phyloP scores from a whole-genome alignment of 1,140 invertebrate genomes.

The Heliconius hermathena region DNA sequence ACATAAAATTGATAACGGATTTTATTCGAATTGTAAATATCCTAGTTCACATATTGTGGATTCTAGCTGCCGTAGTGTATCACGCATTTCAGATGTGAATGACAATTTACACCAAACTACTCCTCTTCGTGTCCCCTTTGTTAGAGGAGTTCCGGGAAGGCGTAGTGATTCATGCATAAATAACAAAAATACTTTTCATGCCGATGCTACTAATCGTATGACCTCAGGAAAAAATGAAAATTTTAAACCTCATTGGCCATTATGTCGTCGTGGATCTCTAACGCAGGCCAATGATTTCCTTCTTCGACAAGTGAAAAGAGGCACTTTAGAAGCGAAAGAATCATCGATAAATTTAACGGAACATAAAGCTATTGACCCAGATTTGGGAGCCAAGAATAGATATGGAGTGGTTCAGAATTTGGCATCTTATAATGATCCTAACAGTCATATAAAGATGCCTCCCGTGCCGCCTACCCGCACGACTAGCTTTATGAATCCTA shows the following conservation, averaged over 20 bases:
- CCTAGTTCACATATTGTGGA: constrained; percentile 56
- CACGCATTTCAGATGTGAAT: constrained; percentile 52
- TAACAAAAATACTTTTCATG: constrained; percentile 12
- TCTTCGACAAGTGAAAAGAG: constrained; percentile 53
- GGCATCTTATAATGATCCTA: neutral
- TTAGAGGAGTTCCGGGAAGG: constrained; percentile 58
- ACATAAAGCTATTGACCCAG: neutral
- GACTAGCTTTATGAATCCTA: constrained; percentile 56
- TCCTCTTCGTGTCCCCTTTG: constrained; percentile 51
- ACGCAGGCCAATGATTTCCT: constrained; percentile 35
- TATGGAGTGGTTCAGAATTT: constrained; percentile 31
- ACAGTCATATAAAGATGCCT: constrained; percentile 36
- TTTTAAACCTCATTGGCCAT: constrained; percentile 33
- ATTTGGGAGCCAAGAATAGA: constrained; percentile 26
- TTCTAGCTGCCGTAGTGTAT: constrained; percentile 58
- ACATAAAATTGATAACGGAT: constrained; percentile 41
- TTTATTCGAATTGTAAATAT: constrained; percentile 57
- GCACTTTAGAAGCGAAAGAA: constrained; percentile 55
- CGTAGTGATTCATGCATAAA: constrained; percentile 65
- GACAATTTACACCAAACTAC: constrained; percentile 49
- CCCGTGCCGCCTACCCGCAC: constrained; percentile 60
- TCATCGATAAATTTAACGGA: constrained; percentile 12
- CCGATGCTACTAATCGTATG: constrained; percentile 44
- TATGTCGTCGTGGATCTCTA: constrained; percentile 46
- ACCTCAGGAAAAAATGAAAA: neutral